phyloP scores from a whole-genome alignment of 2,113 vertebrate species.

The Centrocercus urophasianus region DNA sequence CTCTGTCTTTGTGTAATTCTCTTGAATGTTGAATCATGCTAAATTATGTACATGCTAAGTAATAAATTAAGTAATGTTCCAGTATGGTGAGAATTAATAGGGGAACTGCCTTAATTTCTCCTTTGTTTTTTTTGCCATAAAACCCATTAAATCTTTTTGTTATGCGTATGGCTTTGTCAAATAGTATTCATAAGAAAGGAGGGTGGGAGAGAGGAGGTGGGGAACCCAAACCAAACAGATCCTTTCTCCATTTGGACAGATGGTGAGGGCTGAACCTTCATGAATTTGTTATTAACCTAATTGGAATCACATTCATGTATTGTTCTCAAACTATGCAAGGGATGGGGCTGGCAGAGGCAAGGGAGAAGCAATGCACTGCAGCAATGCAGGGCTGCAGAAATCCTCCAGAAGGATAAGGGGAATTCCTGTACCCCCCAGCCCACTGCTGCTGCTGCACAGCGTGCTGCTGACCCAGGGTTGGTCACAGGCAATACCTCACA shows the following conservation, averaged over 20 bases:
- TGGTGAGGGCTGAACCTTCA: slow-evolving; percentile 58
- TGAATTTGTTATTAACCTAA: slow-evolving; percentile 72
- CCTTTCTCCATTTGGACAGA: slow-evolving; percentile 55
- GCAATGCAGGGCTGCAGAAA: slow-evolving; percentile 38
- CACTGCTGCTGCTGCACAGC: not conserved
- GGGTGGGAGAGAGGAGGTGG: not conserved
- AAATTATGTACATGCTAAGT: slow-evolving; percentile 63
- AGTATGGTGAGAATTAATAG: slow-evolving; percentile 42
- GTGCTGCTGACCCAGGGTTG: slow-evolving; percentile 36
- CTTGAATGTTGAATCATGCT: slow-evolving; percentile 52
- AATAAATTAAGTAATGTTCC: slow-evolving; percentile 40
- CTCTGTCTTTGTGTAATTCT: not conserved
- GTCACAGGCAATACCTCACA: slow-evolving; percentile 14
- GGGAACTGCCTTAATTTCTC: slow-evolving; percentile 44
- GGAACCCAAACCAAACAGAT: not conserved
- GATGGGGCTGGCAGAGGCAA: not conserved
- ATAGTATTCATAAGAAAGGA: slow-evolving; percentile 32
- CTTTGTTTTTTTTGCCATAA: slow-evolving; percentile 45
- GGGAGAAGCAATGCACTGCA: not conserved
- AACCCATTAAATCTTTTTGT: slow-evolving; percentile 22
- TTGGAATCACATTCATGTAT: slow-evolving; percentile 64
- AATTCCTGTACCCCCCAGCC: slow-evolving; percentile 56
- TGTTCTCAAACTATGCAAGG: slow-evolving; percentile 22
- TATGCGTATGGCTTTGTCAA: slow-evolving; percentile 43
- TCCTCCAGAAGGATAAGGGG: slow-evolving; percentile 19